Conservation (phyloP, 2,888 invertebrate genomes). For the Nysson spinosus region DNA sequence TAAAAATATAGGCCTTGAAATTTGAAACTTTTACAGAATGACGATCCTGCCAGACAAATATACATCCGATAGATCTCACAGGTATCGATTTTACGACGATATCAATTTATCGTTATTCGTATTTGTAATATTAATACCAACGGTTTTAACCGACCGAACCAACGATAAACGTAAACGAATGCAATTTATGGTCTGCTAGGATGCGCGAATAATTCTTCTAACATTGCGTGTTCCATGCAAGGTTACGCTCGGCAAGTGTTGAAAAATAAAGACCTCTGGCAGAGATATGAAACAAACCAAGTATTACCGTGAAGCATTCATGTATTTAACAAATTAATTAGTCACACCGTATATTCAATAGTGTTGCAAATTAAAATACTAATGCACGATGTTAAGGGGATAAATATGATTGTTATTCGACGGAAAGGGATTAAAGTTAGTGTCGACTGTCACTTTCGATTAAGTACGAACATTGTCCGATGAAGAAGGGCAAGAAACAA, state of each 20-base stretch:
- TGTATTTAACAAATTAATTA: no score
- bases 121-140: not conserved
- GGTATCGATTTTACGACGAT: not conserved
- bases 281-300: no score
- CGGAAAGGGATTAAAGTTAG: no score
- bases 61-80: not conserved
- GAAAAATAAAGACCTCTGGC: no score
- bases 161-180: not conserved
- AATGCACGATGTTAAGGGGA: no score
- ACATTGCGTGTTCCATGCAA: not conserved
- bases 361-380: no score
- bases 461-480: no score
- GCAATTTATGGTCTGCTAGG: not conserved
- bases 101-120: not conserved
- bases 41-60: slow-evolving; percentile 8
- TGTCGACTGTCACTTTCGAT: no score
- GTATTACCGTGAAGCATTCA: no score
- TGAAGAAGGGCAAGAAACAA: no score
- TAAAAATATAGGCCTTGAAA: slow-evolving; percentile 44
- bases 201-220: slow-evolving; percentile 4
- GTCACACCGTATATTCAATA: no score
- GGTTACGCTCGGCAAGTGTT: slow-evolving; percentile 13
- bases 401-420: no score
- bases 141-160: not conserved
- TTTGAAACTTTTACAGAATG: slow-evolving; percentile 41